Evolutionary conservation across 2,113 vertebrate species (phyloP), one percentile per base, ranked within the genome.

Genomic region (Baryphthengus martii): DNA sequence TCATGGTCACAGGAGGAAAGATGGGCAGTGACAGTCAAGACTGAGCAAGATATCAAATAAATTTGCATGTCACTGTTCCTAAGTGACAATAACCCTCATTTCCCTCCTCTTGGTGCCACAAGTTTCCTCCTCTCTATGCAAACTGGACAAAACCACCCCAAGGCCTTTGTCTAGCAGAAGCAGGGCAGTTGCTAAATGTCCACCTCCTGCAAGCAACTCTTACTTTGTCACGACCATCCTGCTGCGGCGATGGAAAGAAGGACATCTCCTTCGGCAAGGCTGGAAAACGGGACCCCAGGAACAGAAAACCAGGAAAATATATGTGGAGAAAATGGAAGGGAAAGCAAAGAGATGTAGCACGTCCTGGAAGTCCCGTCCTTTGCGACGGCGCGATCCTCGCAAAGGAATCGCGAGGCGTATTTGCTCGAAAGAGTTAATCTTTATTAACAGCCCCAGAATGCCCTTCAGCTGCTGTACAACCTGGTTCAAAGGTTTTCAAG

Each of bases 401-500:
- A 13, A 61, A 37, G 55, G 44, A 75, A 85, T 40, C 11, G 4
- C 61, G 47, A 3, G 4, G 1, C 0, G 2, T 66, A 61, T 90
- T 93, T 88, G 61, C 85, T 86, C 62, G 85, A 75, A 95, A 93
- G 93, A 93, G 95, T 97, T 97, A 96, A 97, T 82, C 86, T 94
- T 97, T 95, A 90, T 93, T 94, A 94, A 93, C 56, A 71, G 63
- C 55, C 77, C 74, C 87, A 92, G 91, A 70, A 88, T 90, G 94
- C 95, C 93, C 93, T 96, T 96, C 94, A 92, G 81, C 94, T 92
- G 77, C 65, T 88, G 65, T 66, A 66, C 83, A 96, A 42, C 89
- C 83, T 77, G 85, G 97, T 97, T 95, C 98, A 98, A 98, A 98
- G 98, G 98, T 98, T 96, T 91, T 40, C 85, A 83, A 96, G 92